Percentiles rank a stretch among this genome's conserved stretches.
phyloP scores from a whole-genome alignment of 2,888 invertebrate genomes.

The Lasioglossum leucozonium region DNA sequence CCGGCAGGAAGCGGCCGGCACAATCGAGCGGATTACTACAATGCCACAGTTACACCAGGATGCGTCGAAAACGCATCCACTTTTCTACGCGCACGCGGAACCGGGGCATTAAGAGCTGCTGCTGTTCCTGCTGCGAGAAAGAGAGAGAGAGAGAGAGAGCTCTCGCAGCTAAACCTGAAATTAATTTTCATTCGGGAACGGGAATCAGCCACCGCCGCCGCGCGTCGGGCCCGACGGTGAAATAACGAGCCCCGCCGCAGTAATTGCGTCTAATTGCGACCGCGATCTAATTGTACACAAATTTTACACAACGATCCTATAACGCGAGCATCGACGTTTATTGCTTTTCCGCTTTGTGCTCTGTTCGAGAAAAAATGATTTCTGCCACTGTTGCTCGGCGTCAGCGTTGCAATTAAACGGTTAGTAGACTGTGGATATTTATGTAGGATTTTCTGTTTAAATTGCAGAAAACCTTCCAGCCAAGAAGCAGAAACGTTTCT shows the following conservation, averaged over 20 bases:
- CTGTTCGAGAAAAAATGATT: neutral
- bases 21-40: constrained; percentile 70
- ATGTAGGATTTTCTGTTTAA: neutral
- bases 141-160: neutral
- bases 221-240: neutral
- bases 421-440: neutral
- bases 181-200: neutral
- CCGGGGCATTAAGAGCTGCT: constrained; percentile 39
- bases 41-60: constrained; percentile 68
- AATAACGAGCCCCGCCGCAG: neutral
- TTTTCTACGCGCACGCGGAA: constrained; percentile 1
- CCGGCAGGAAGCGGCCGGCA: constrained; percentile 66
- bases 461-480: neutral
- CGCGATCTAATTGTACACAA: neutral
- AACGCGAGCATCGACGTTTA: constrained; percentile 1
- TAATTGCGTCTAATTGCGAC: neutral
- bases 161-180: neutral
- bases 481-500: neutral
- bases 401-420: neutral
- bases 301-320: neutral
- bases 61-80: constrained; percentile 60
- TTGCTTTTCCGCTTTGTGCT: neutral
- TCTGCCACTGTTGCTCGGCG: neutral
- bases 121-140: too few relatives aligned
- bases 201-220: neutral